Evolutionary conservation across 2,113 vertebrate genomes (phyloP).

Genomic region (Neotragus pygmaeus): DNA sequence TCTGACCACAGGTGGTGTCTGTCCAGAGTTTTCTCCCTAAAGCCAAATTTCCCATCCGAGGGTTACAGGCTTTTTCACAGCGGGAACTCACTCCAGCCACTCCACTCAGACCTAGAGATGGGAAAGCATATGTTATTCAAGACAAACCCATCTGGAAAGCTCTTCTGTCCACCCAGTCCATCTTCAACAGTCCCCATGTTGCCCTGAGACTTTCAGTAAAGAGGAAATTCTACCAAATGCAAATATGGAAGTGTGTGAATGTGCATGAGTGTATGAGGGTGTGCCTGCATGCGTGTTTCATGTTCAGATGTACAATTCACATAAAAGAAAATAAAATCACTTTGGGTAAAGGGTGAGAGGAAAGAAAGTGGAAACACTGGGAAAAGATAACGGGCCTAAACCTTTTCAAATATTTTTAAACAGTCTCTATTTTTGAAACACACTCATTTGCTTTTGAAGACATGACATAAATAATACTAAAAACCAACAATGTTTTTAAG

Average conservation of each 20-base stretch:
- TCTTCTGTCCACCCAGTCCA: neutral
- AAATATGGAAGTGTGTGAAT: neutral
- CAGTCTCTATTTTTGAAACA: neutral
- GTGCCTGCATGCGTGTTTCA: neutral
- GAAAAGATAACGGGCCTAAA: neutral
- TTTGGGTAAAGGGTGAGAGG: neutral
- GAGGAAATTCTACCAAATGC: constrained; percentile 31
- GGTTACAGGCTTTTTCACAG: constrained; percentile 94
- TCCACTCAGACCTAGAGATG: constrained; percentile 73
- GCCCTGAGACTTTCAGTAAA: neutral
- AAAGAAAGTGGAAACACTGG: neutral
- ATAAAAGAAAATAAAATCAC: constrained; percentile 53
- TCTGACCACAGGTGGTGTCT: constrained; percentile 88
- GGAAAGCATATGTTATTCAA: constrained; percentile 47
- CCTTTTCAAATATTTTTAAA: neutral
- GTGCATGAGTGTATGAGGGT: neutral
- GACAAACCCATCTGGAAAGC: neutral
- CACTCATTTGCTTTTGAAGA: neutral
- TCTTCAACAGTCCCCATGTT: neutral
- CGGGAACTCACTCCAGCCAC: constrained; percentile 76
- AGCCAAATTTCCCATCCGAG: constrained; percentile 94
- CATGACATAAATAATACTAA: neutral
- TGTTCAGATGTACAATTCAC: constrained; percentile 41
- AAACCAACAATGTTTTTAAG: neutral
- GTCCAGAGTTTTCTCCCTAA: constrained; percentile 88